phyloP scores from a whole-genome alignment of 2,113 vertebrate genomes.

The Cryptoleucopteryx plumbea region DNA sequence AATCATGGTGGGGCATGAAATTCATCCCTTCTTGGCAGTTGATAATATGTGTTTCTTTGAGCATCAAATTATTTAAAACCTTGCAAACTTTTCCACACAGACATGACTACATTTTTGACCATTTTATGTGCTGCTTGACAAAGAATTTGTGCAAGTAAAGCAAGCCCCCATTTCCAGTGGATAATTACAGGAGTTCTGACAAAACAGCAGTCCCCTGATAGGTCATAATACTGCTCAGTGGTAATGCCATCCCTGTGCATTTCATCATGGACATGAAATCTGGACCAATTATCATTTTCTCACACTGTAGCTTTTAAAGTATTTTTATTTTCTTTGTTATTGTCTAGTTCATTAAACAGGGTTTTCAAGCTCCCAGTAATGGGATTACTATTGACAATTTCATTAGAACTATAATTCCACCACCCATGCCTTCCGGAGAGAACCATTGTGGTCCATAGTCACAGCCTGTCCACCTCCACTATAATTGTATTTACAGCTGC shows the following conservation, averaged over 20 bases:
- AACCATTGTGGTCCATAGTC: conserved; percentile 40
- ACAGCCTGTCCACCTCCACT: conserved; percentile 45
- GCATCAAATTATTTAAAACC: background rate
- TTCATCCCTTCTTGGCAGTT: background rate
- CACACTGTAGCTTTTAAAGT: conserved; percentile 59
- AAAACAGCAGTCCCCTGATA: conserved; percentile 25
- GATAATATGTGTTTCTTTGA: background rate
- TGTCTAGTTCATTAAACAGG: conserved; percentile 73
- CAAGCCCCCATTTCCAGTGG: background rate
- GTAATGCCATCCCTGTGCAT: conserved; percentile 38
- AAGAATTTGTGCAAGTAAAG: background rate
- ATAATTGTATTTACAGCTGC: conserved; percentile 43
- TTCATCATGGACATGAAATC: conserved; percentile 54
- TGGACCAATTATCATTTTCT: conserved; percentile 63
- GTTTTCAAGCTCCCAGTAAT: conserved; percentile 66
- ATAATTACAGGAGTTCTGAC: background rate
- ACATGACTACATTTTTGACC: background rate
- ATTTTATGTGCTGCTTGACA: background rate
- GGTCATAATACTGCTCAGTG: background rate
- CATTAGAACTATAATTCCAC: conserved; percentile 71
- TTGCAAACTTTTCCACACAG: background rate
- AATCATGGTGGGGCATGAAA: background rate
- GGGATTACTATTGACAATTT: conserved; percentile 74
- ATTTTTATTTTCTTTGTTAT: conserved; percentile 70
- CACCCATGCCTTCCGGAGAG: conserved; percentile 50